Base-by-base conservation (phyloP, 2,888 invertebrate species). In the Callyntrura sp. region DNA sequence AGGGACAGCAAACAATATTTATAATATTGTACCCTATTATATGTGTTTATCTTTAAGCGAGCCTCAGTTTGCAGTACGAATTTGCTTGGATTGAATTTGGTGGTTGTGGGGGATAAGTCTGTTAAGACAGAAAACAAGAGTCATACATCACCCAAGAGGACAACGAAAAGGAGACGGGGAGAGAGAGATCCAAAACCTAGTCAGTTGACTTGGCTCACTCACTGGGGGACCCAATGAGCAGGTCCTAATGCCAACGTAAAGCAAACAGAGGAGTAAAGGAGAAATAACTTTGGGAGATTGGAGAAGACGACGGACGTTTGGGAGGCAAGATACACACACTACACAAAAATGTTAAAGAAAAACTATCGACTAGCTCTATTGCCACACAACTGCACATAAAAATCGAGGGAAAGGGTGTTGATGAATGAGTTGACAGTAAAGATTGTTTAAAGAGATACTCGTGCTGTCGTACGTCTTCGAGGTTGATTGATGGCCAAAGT, bases 341-440 rank as follows among this genome's bases (percentile, higher is more conserved):
- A 62, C 9, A 62, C 0, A 28, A 55, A 35, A 9, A 23, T 51
- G 51, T 35, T n/a, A n/a, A 35, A 35, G 6, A 35, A 35, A 35
- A 35, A 35, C 35, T 35, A 35, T 35, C 35, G 35, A 35, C 35
- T 35, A 35, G 35, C 35, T 35, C 3, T 35, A 35, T 35, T 35
- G 35, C 35, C 35, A 35, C 51, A 45, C 45, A 20, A 35, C 11
- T 73, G 43, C 45, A 65, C 76, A 82, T 83, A 84, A 81, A 82
- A 70, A 60, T 70, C 70, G 43, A 85, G 87, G 48, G 90, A 84
- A 87, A 87, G 86, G 86, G 86, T 87, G 86, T 90, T 86, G 86
- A 86, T 87, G 87, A 85, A 88, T 85, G 85, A 82, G 88, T 85
- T 83, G 90, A 87, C 88, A 87, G 88, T 76, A 82, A 68, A 85